These are phyloP conservation scores for Zhengitettix transpicula DNA, from an alignment of 2,888 invertebrate species.

Conservation along the genomic window DNA sequence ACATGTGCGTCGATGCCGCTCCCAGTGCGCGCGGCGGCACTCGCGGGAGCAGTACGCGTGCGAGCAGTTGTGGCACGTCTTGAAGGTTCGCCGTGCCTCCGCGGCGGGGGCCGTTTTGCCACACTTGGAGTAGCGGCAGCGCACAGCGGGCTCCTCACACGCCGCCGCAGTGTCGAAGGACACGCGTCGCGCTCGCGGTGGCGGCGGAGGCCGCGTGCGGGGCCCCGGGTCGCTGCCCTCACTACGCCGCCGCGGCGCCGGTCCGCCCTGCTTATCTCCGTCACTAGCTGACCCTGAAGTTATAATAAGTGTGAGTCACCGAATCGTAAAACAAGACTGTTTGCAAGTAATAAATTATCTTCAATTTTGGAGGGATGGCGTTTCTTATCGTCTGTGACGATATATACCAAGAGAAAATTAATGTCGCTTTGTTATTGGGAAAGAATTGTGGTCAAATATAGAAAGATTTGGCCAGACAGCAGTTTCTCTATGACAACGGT, in stretches of 20 bases:
- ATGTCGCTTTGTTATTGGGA: no score
- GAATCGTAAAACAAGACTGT: no score
- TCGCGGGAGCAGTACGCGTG: constrained; percentile 85
- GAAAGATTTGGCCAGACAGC: no score
- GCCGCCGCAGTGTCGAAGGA: constrained; percentile 17
- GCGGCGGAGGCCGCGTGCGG: constrained; percentile 14
- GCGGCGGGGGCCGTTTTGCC: constrained; percentile 48
- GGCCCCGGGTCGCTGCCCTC: constrained; percentile 38
- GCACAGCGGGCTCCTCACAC: constrained; percentile 37
- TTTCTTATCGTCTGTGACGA: no score
- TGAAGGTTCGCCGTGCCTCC: constrained; percentile 69
- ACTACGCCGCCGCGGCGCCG: constrained; percentile 34
- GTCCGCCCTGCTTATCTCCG: constrained; percentile 9
- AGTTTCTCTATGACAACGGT: no score
- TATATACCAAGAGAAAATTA: no score
- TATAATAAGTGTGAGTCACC: not conserved
- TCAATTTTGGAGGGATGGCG: no score
- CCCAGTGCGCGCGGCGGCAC: constrained; percentile 85
- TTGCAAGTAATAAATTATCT: no score
- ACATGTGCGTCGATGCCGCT: constrained; percentile 79
- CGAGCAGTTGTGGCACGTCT: constrained; percentile 89
- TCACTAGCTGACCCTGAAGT: constrained; percentile 19
- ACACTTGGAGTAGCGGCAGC: constrained; percentile 71
- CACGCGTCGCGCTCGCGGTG: constrained; percentile 15
- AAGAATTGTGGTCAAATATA: no score